Conservation (phyloP, 2,888 invertebrate genomes). For the Luffia ferchaultella region DNA sequence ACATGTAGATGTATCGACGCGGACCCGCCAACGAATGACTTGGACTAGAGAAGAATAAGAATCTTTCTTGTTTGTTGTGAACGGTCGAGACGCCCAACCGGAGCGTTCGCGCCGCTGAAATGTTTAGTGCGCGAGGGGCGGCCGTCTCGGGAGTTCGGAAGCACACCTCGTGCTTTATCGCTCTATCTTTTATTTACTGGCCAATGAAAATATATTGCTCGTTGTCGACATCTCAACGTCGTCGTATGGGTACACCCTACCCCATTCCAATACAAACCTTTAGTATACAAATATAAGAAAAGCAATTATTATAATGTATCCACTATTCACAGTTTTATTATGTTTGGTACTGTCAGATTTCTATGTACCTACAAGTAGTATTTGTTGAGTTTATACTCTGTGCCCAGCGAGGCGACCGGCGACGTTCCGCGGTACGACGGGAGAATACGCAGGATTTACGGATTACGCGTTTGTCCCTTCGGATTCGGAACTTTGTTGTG, state of each 20-base stretch:
- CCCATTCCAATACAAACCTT: too few species aligned
- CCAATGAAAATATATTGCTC: slow-evolving; percentile 23
- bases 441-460: slow-evolving; percentile 28
- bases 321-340: too few species aligned
- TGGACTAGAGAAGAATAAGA: slow-evolving; percentile 4
- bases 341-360: too few species aligned
- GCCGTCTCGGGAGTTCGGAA: slow-evolving; percentile 1
- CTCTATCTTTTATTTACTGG: slow-evolving; percentile 19
- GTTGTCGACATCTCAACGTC: background rate
- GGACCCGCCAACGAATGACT: background rate
- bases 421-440: background rate
- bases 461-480: slow-evolving; percentile 41
- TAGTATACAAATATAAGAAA: background rate
- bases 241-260: background rate
- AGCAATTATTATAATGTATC: too few species aligned
- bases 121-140: background rate
- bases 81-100: slow-evolving; percentile 4
- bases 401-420: background rate
- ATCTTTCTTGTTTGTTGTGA: slow-evolving; percentile 9
- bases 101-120: slow-evolving; percentile 6
- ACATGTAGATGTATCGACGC: slow-evolving; percentile 12
- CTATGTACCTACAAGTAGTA: too few species aligned
- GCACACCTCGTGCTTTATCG: slow-evolving; percentile 18
- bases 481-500: slow-evolving; percentile 36
- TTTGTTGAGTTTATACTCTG: background rate